Conservation (phyloP, 1,140 invertebrate genomes). For the Paraescarpia echinospica region DNA sequence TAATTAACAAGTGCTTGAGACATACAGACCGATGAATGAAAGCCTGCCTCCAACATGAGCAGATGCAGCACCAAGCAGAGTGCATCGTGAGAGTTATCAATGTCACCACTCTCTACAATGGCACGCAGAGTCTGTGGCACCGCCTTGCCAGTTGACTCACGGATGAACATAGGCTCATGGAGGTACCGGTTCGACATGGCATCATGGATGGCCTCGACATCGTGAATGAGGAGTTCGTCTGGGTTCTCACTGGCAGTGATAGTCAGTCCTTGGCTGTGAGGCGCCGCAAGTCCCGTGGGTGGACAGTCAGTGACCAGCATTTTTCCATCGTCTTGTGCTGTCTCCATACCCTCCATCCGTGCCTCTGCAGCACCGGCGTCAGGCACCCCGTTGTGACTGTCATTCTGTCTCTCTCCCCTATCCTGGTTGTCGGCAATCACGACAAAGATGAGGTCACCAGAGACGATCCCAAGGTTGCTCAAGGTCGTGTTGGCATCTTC, state of each 20-base stretch:
- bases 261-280: neutral
- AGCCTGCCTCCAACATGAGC: neutral
- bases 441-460: neutral
- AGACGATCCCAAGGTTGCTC: neutral
- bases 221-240: neutral
- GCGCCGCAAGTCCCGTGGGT: neutral
- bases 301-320: neutral
- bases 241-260: neutral
- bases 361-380: neutral
- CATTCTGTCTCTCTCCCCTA: neutral
- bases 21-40: neutral
- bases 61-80: neutral
- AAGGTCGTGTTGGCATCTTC: neutral
- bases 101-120: neutral
- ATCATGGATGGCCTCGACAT: neutral
- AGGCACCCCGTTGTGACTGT: neutral
- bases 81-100: neutral
- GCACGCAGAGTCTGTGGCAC: neutral
- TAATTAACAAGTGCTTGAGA: no score
- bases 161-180: neutral
- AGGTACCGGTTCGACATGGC: neutral
- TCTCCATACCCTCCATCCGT: neutral
- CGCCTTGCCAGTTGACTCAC: neutral
- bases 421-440: neutral
- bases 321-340: neutral